A percentile compares a stretch with the other conserved stretches of the same genome.
Conservation (phyloP, 2,113 vertebrate species). For the Chelonoidis abingdonii region DNA sequence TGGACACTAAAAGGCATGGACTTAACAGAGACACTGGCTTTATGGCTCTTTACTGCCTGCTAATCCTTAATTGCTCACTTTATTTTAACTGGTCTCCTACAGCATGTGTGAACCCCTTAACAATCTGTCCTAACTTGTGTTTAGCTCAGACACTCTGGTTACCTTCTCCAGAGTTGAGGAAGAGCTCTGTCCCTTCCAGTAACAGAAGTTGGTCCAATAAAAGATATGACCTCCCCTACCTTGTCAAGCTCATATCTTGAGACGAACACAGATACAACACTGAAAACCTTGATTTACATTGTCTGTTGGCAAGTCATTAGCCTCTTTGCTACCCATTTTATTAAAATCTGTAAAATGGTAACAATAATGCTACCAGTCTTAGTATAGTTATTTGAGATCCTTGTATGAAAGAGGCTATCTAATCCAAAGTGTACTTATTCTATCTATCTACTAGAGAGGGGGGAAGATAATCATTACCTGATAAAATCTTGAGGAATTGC, state of each 20-base stretch:
- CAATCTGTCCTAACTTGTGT: not conserved
- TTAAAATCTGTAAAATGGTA: not conserved
- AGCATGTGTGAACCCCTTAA: not conserved
- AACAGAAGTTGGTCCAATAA: not conserved
- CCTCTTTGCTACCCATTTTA: not conserved
- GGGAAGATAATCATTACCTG: not conserved
- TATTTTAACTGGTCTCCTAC: not conserved
- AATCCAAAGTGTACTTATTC: not conserved
- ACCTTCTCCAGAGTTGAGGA: not conserved
- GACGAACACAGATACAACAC: not conserved
- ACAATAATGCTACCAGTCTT: not conserved
- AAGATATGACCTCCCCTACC: not conserved
- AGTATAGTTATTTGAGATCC: not conserved
- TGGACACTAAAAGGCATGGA: not conserved
- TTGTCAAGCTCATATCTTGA: not conserved
- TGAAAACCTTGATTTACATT: not conserved
- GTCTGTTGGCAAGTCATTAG: not conserved
- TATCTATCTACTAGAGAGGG: not conserved
- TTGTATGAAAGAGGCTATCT: not conserved
- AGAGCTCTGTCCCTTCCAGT: not conserved
- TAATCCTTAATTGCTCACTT: not conserved
- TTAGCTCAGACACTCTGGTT: not conserved
- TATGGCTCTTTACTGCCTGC: not conserved
- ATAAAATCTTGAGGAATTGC: not conserved
- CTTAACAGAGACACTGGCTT: not conserved